phyloP scores from a whole-genome alignment of 2,888 invertebrate genomes.

The Phragmatobia fuliginosa region DNA sequence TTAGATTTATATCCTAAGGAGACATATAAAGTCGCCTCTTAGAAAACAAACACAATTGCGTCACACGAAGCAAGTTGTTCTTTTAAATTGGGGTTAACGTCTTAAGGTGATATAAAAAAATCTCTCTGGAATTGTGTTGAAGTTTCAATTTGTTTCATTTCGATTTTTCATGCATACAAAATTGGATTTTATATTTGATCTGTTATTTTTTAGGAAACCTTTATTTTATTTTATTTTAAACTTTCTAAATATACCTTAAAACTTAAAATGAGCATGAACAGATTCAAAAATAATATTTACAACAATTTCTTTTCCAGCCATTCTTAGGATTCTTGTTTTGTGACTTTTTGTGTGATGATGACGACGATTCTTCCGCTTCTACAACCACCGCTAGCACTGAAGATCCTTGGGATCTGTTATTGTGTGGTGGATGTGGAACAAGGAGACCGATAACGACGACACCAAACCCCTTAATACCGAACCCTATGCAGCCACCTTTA shows the following conservation, averaged over 20 bases:
- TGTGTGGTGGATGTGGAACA: slow-evolving; percentile 24
- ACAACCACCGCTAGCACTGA: slow-evolving; percentile 43
- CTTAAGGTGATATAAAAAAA: neutral
- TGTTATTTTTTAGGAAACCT: too few relatives aligned
- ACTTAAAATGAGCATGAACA: neutral
- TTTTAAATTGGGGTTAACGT: neutral
- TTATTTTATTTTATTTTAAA: too few relatives aligned
- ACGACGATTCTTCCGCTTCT: slow-evolving; percentile 46
- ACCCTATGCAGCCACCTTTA: slow-evolving; percentile 34
- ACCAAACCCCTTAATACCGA: neutral
- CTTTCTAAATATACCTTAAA: neutral
- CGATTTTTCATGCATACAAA: neutral
- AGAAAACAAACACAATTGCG: neutral
- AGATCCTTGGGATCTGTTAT: slow-evolving; percentile 24
- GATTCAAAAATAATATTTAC: neutral
- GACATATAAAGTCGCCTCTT: neutral
- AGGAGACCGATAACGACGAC: slow-evolving; percentile 12
- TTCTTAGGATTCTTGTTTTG: slow-evolving; percentile 63
- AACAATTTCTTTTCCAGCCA: slow-evolving; percentile 56
- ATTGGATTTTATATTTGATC: too few relatives aligned
- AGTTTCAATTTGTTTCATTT: neutral
- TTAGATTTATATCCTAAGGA: neutral
- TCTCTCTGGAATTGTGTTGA: neutral
- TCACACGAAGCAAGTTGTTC: neutral
- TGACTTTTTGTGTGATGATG: slow-evolving; percentile 66